Conservation (phyloP, 2,113 vertebrate genomes). For the Colistium nudipinnis region DNA sequence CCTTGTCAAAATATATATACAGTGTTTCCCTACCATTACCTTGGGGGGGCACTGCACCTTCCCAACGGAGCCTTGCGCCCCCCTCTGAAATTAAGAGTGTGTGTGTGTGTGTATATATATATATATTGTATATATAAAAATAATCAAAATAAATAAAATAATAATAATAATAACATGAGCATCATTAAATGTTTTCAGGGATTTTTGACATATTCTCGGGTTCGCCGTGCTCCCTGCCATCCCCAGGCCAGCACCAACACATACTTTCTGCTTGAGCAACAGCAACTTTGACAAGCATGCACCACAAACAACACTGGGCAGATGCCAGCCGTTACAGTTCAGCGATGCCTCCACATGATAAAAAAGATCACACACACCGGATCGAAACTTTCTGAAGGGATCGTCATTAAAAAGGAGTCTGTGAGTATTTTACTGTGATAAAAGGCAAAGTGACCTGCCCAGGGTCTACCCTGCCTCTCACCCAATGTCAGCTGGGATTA, state of each 20-base stretch:
- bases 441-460: neutral
- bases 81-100: no score
- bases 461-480: no score
- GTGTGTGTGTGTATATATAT: no score
- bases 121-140: no score
- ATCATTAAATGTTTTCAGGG: neutral
- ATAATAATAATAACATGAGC: no score
- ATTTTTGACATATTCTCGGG: neutral
- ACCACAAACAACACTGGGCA: constrained; percentile 36
- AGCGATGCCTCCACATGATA: constrained; percentile 33
- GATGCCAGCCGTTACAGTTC: constrained; percentile 59
- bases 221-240: neutral
- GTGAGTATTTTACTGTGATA: constrained; percentile 18
- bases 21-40: no score
- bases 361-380: constrained; percentile 45
- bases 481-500: no score
- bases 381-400: constrained; percentile 24
- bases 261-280: constrained; percentile 23
- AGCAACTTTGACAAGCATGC: constrained; percentile 37
- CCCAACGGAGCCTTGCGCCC: no score
- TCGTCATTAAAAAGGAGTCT: constrained; percentile 15
- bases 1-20: no score
- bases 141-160: neutral
- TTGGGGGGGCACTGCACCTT: no score
- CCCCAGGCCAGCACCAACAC: neutral